Conservation (phyloP, 2,113 vertebrate genomes). For the Benitochromis conjunctus region DNA sequence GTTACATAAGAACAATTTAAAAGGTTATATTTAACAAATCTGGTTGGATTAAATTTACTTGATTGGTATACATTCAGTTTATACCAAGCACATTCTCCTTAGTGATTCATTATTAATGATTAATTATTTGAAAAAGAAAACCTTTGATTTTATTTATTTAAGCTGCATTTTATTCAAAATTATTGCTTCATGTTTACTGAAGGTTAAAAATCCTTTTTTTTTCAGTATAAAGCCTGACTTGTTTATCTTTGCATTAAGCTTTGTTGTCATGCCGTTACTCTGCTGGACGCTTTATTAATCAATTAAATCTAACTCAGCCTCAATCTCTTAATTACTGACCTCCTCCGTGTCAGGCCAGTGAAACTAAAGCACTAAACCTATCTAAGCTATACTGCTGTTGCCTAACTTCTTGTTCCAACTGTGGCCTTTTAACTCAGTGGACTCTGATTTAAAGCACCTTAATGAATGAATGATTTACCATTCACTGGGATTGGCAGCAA, state of each 20-base stretch:
- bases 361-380: not conserved
- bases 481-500: not conserved
- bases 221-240: not conserved
- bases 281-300: not conserved
- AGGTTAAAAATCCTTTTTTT: not conserved
- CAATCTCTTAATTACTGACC: not conserved
- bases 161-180: not conserved
- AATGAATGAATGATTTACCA: slow-evolving; percentile 48
- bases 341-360: not conserved
- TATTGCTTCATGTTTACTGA: not conserved
- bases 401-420: not conserved
- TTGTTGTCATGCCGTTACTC: not conserved
- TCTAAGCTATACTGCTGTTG: not conserved
- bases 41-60: not conserved
- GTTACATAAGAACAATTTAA: not conserved
- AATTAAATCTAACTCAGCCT: not conserved
- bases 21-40: not conserved
- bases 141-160: not conserved
- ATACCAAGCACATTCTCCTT: not conserved
- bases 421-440: not conserved
- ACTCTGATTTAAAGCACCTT: slow-evolving; percentile 24
- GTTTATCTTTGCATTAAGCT: not conserved
- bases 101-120: not conserved
- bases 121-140: not conserved
- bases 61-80: not conserved